These are phyloP conservation scores for Diarsia dahlii DNA, from an alignment of 2,888 invertebrate species.

Conservation along the genomic window DNA sequence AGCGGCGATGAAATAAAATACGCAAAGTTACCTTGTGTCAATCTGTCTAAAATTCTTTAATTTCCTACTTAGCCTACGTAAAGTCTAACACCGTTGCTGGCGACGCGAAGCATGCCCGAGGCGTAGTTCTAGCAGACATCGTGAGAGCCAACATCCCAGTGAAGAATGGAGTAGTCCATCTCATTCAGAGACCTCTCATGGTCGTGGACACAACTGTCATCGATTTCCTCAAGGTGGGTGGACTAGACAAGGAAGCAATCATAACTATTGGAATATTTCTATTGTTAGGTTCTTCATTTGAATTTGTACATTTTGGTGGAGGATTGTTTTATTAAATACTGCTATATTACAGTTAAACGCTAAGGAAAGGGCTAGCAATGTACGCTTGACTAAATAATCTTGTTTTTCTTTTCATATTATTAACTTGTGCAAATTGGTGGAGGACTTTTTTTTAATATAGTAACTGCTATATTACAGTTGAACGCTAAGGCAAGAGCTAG, in stretches of 20 bases:
- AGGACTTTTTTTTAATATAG: conserved; percentile 5
- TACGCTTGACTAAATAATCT: conserved; percentile 8
- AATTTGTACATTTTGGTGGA: conserved; percentile 14
- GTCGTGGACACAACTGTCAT: conserved; percentile 97
- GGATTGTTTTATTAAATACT: conserved; percentile 10
- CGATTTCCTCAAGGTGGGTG: conserved; percentile 95
- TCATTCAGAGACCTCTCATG: conserved; percentile 97
- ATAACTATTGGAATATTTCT: background rate
- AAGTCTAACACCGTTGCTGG: conserved; percentile 96
- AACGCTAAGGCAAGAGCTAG: conserved; percentile 8
- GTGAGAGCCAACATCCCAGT: conserved; percentile 97
- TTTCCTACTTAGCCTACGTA: conserved; percentile 92
- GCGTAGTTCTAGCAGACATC: conserved; percentile 96
- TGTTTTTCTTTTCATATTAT: too few species aligned
- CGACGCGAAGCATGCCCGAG: conserved; percentile 94
- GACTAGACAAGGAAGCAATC: background rate
- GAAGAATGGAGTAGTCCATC: conserved; percentile 97
- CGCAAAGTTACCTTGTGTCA: background rate
- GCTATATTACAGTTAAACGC: conserved; percentile 6
- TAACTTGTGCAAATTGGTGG: conserved; percentile 13
- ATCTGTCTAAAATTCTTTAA: background rate
- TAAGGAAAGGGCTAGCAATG: conserved; percentile 16
- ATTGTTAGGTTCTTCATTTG: background rate
- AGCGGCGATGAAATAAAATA: too few species aligned
- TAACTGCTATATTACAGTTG: conserved; percentile 1